Evolutionary conservation across 2,113 vertebrate species (phyloP), one percentile per base, ranked within the genome.

Genomic region (Pampusana beccarii): DNA sequence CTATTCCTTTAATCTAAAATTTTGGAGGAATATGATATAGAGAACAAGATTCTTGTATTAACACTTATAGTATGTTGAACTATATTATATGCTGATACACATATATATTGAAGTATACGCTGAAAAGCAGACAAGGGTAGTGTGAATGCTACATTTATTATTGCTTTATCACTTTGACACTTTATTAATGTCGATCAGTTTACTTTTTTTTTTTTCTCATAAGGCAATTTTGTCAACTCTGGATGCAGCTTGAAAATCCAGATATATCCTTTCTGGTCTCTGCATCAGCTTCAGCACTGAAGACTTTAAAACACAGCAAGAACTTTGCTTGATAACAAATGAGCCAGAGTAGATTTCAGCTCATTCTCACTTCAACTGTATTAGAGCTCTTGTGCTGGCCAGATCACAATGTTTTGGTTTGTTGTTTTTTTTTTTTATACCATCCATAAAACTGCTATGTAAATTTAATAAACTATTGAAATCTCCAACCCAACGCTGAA

Each of bases 391-490:
- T 29, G 26, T 61, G 40, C 31, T 44, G 31, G 40, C 12, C 38
- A 78, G 31, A 51, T 28, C 46, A 44, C 20, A 65, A n/a, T n/a
- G n/a, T n/a, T n/a, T n/a, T n/a, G n/a, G n/a, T n/a, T n/a, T n/a
- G n/a, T n/a, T n/a, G n/a, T n/a, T n/a, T 50, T 69, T 85, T 60
- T 50, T 34, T 85, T 92, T 84, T 3, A 14, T 46, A 64, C 44
- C 12, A 69, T 34, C 34, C 26, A 81, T 48, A 79, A 62, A 91
- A 93, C 1, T 62, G n/a, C 44, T 80, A 86, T 24, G 42, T 53
- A 86, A 92, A 88, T 92, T 48, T 77, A 92, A 90, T 65, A 31
- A 69, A 65, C 24, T 62, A 80, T 23, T 90, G 69, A 90, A 94
- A 74, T 80, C 61, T 13, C 78, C 18, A 89, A 62, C 19, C 21